Base-by-base conservation (phyloP, 2,113 vertebrate species). In the Montifringilla adamsi region DNA sequence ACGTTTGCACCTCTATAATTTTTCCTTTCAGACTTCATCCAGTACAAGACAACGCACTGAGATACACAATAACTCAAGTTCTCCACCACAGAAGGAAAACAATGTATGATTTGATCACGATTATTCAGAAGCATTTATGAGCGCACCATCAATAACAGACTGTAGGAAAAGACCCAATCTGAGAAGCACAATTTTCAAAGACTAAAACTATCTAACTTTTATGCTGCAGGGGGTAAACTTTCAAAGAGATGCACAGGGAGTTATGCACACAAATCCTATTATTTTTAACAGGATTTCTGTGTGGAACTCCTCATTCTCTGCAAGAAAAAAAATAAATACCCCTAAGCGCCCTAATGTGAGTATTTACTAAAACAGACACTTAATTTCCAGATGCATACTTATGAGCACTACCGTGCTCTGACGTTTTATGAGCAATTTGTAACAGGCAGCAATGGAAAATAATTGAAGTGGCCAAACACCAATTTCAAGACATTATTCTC, bases 261-360 rank as follows among this genome's bases (percentile, higher is more conserved):
- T 85, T 91, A 56, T 6, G 53, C 84, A 95, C 89, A 93, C 31
- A 97, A 95, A 97, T 93, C 77, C 78, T 75, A 93, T 95, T 96
- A 95, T 94, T 95, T 68, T 60, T 93, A 95, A 94, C 81, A 89
- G 77, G 91, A 95, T 95, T 97, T 94, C 73, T 87, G 37, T 69
- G 74, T 72, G 69, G 66, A 91, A 84, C 74, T 89, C 69, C 62
- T 69, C 55, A 68, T 39, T 55, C 66, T 84, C 81, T 73, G 66
- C 53, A 84, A 95, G 66, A 24, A 84, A 91, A 69, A 77, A 67
- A 72, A 81, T 94, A 91, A 69, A 76, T 85, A 73, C 77, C n/a
- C 70, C 30, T 79, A 91, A 87, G 62, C 87, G 70, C 52, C 70
- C 70, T 87, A 85, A 89, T 82, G 67, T 79, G 87, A 94, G 33